Conservation (phyloP, 2,888 invertebrate genomes). For the Drosophila buzzatii region DNA sequence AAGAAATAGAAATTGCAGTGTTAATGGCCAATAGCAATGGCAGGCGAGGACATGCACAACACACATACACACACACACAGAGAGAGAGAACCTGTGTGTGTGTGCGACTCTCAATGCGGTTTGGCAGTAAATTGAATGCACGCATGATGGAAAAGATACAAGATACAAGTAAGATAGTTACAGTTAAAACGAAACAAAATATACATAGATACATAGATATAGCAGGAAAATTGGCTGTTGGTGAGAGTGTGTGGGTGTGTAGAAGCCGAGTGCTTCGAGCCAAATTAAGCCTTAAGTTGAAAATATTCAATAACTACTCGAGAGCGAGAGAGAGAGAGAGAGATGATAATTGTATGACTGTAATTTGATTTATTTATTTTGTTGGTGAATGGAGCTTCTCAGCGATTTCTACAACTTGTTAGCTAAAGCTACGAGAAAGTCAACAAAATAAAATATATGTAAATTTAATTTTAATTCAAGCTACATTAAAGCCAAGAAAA, state of each 20-base stretch:
- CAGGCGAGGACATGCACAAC: constrained; percentile 40
- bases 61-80: constrained; percentile 11
- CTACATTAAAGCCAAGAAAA: constrained; percentile 19
- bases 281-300: constrained; percentile 50
- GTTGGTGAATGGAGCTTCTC: constrained; percentile 17
- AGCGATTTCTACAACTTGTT: constrained; percentile 16
- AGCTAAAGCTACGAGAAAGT: constrained; percentile 39
- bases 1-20: constrained; percentile 31
- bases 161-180: constrained; percentile 25
- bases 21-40: constrained; percentile 60
- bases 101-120: constrained; percentile 37
- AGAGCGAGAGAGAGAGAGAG: background rate
- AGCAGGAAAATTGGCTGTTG: constrained; percentile 17
- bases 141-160: constrained; percentile 53
- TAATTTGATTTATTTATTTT: background rate
- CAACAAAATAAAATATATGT: constrained; percentile 1
- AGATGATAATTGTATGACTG: constrained; percentile 32
- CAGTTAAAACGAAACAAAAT: constrained; percentile 21
- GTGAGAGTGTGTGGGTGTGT: background rate
- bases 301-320: constrained; percentile 37
- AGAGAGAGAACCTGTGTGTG: constrained; percentile 1
- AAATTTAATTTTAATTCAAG: constrained; percentile 12
- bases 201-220: constrained; percentile 26
- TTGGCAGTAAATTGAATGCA: constrained; percentile 62
- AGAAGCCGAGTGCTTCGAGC: constrained; percentile 19